These are phyloP conservation scores for Corynorhinus townsendii DNA, from an alignment of 2,113 vertebrate genomes.

Conservation along the genomic window DNA sequence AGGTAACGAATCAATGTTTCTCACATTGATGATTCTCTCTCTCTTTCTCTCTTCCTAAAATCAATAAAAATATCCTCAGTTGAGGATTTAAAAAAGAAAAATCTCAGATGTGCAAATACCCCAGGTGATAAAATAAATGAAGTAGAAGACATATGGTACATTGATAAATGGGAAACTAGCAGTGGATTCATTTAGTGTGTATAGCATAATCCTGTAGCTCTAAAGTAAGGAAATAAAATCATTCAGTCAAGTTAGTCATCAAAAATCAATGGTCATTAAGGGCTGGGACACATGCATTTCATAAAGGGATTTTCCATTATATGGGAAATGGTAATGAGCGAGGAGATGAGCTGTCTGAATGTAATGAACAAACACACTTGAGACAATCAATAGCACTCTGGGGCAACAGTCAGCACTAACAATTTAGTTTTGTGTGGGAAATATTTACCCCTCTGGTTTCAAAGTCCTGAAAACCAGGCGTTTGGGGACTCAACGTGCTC, in stretches of 20 bases:
- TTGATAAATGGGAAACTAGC: background rate
- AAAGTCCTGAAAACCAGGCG: background rate
- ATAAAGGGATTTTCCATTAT: background rate
- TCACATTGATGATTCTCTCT: too few relatives aligned
- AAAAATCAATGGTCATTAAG: background rate
- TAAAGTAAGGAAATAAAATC: constrained; percentile 39
- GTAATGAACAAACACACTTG: background rate
- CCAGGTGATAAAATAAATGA: background rate
- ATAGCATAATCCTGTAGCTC: background rate
- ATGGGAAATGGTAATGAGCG: background rate
- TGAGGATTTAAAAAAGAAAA: background rate
- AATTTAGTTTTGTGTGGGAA: background rate
- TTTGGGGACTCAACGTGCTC: background rate
- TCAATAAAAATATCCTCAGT: too few relatives aligned
- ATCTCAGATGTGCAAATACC: background rate
- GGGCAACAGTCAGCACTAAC: background rate
- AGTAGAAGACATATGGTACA: background rate
- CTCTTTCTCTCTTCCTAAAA: too few relatives aligned
- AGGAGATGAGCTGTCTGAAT: background rate
- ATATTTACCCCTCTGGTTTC: constrained; percentile 32
- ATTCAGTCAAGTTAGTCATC: constrained; percentile 25
- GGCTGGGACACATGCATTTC: background rate
- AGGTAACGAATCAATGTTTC: too few relatives aligned
- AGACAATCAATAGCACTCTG: background rate
- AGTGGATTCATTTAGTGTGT: background rate